phyloP scores from a whole-genome alignment of 2,888 invertebrate genomes.

The Ectropis crepuscularia region DNA sequence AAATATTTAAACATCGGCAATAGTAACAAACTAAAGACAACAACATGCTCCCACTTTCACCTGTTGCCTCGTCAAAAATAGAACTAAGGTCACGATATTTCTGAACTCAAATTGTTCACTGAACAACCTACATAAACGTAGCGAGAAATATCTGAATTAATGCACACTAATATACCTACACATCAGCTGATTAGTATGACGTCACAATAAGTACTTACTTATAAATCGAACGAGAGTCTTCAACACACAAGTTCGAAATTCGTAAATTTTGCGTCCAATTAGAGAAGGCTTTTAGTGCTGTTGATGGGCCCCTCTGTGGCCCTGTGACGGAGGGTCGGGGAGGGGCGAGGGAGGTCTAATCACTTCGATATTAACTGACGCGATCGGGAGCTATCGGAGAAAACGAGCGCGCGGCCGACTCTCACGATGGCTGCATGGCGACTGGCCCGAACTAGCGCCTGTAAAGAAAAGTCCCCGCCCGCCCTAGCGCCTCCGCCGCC shows the following conservation, averaged over 20 bases:
- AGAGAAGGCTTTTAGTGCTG: constrained; percentile 32
- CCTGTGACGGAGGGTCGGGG: constrained; percentile 27
- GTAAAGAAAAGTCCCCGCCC: constrained; percentile 58
- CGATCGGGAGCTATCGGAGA: constrained; percentile 38
- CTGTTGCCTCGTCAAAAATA: constrained; percentile 28
- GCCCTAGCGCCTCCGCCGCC: constrained; percentile 72
- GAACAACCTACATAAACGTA: constrained; percentile 11
- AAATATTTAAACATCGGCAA: too few species aligned
- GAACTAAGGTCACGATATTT: constrained; percentile 14
- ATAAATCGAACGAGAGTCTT: constrained; percentile 14
- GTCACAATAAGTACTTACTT: constrained; percentile 35
- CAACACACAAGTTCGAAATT: constrained; percentile 29
- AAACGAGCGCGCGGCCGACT: constrained; percentile 56
- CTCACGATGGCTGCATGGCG: constrained; percentile 60
- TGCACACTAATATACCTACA: constrained; percentile 2
- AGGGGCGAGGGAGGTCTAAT: constrained; percentile 39
- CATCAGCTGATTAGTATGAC: constrained; percentile 39
- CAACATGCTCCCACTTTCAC: constrained; percentile 9
- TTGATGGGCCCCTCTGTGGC: constrained; percentile 39
- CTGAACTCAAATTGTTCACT: constrained; percentile 15
- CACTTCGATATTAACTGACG: constrained; percentile 37
- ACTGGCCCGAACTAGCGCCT: constrained; percentile 36
- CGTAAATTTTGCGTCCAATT: constrained; percentile 19
- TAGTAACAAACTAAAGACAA: neutral
- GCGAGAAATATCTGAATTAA: constrained; percentile 8